Percentiles rank a stretch among this genome's conserved stretches.
These are phyloP conservation scores for Scytalopus superciliaris DNA, from an alignment of 2,113 vertebrate genomes.

Conservation along the genomic window DNA sequence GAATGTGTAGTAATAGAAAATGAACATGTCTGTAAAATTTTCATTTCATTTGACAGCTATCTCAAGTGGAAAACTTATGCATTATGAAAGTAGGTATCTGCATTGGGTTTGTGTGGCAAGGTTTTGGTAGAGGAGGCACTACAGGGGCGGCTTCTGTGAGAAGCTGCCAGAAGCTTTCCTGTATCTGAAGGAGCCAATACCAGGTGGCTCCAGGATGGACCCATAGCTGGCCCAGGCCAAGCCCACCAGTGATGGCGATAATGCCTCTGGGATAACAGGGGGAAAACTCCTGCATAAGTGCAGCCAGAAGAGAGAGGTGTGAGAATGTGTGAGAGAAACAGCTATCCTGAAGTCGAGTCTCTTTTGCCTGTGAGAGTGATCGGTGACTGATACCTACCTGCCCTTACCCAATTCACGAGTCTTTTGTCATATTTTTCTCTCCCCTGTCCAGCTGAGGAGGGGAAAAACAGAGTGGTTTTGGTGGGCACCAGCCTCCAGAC, in stretches of 20 bases:
- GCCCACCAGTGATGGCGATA: background rate
- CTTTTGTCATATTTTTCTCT: background rate
- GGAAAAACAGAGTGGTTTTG: background rate
- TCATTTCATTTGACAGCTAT: background rate
- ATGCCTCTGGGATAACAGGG: background rate
- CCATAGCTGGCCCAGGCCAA: background rate
- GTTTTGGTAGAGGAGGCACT: background rate
- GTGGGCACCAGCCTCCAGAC: background rate
- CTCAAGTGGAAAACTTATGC: background rate
- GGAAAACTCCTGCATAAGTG: background rate
- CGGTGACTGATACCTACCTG: background rate
- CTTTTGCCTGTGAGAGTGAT: accelerated
- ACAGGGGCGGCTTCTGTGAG: background rate
- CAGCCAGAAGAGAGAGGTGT: background rate
- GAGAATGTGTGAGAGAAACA: background rate
- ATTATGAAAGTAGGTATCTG: background rate
- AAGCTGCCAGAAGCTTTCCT: background rate
- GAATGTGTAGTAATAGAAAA: background rate
- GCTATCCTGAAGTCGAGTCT: accelerated
- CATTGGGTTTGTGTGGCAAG: background rate
- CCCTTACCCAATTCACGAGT: background rate
- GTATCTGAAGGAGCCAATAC: background rate
- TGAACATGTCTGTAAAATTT: background rate
- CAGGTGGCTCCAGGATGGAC: background rate
- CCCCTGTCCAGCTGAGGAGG: background rate